phyloP scores from a whole-genome alignment of 2,113 vertebrate species.

The Conger conger region DNA sequence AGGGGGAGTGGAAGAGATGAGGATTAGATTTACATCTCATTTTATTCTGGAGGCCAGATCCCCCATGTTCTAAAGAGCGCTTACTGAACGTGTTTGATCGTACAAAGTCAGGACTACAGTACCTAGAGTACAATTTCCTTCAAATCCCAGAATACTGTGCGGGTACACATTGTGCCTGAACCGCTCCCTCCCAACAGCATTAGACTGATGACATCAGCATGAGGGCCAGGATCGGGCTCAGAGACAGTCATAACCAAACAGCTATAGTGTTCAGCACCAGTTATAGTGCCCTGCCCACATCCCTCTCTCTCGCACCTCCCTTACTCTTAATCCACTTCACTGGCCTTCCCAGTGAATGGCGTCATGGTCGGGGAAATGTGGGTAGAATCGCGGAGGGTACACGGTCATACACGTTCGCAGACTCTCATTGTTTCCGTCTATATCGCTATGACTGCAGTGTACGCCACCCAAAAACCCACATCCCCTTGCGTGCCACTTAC shows the following conservation, averaged over 20 bases:
- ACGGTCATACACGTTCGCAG: too few species aligned
- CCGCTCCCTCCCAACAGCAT: background rate
- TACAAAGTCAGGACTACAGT: background rate
- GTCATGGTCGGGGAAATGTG: background rate
- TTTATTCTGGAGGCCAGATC: background rate
- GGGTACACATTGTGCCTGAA: too few species aligned
- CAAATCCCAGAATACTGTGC: too few species aligned
- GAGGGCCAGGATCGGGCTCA: background rate
- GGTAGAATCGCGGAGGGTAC: background rate
- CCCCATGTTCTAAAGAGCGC: too few species aligned
- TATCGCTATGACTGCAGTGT: too few species aligned
- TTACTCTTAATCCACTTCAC: background rate
- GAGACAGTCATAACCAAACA: background rate
- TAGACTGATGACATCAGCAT: background rate
- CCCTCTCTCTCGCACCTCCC: background rate
- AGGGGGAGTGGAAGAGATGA: background rate
- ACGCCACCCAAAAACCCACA: too few species aligned
- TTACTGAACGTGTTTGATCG: background rate
- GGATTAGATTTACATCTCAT: slow-evolving; percentile 23
- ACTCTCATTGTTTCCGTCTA: too few species aligned
- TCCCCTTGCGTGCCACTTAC: background rate
- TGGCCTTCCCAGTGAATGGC: too few species aligned
- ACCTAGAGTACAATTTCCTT: background rate
- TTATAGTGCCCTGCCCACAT: background rate
- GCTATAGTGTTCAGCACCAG: background rate